Base-by-base conservation (phyloP, 2,113 vertebrate genomes). In the Athene cunicularia region DNA sequence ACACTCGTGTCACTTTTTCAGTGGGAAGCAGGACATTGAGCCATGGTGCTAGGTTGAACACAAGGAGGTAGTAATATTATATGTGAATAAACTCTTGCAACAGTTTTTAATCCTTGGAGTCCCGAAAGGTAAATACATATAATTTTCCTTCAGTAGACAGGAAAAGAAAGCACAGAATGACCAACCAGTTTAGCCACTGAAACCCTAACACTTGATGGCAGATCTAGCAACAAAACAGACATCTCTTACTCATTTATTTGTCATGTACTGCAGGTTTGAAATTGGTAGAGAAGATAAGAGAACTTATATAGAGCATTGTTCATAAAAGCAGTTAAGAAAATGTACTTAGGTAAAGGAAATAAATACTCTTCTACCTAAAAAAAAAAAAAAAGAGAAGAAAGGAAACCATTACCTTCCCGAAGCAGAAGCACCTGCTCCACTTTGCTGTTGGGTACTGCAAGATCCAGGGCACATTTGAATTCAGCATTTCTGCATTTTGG, bases 401-500 rank as follows among this genome's bases (percentile, higher is more conserved):
- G 30, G 47, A 83, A 81, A n/a, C 8, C 18, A 93, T 95, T 98
- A 99, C 98, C 98, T 98, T 99, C 98, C 33, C 76, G 88, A 81
- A 98, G 97, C 47, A 98, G 86, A 37, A 99, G 98, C 0, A 60
- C 97, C 43, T 89, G 80, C 97, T 98, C 98, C 80, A 99, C 97
- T 23, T 95, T 81, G 70, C 98, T 99, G 87, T 98, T 97, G 17
- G 98, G 97, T 13, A 83, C 5, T 0, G 98, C 98, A 94, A 99
- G 97, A 22, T 99, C 98, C 71, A 99, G 96, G 3, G 99, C 98
- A 71, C 98, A 98, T 94, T 98, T 98, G 15, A 98, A 98, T n/a
- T 99, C 98, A 3, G 97, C 91, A 23, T 99, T 99, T 96, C 97
- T 98, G 91, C 96, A 95, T 82, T 96, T 98, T 1, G 83, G 53